Base-by-base conservation (phyloP, 2,888 invertebrate genomes). In the Protodeltote pygarga region DNA sequence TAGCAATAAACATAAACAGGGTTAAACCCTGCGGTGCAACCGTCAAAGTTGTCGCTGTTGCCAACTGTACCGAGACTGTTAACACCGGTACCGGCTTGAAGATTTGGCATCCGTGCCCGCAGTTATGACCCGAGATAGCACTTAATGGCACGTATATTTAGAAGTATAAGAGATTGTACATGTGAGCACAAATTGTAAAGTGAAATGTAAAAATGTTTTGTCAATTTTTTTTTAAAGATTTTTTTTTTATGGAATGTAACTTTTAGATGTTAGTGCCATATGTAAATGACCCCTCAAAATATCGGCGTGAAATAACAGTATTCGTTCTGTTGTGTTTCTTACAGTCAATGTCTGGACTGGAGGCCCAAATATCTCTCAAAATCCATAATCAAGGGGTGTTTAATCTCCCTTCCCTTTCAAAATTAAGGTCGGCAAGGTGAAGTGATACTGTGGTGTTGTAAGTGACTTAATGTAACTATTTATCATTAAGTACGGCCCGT, bases 41-140 rank as follows among this genome's bases (percentile, higher is more conserved):
- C 28, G 42, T 50, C 33, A 28, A 61, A 67, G 47, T 65, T 44
- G 34, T 24, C 9, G 44, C n/a, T 21, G 47, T 29, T 65, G 66
- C 65, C 68, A 66, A 64, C 21, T 31, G 16, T 25, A 3, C 17
- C 5, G 9, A 15, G 27, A 46, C 44, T 42, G 37, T 63, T 58
- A 53, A 49, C 46, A 49, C 33, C 21, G 34, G 45, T 42, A 49
- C 33, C 21, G 34, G 45, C 44, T 19, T 37, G 42, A 49, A 51
- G 59, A 45, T 25, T 65, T 65, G 65, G 65, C 65, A 66, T 11
- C 41, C 1, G 0, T 13, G 32, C 17, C 16, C 32, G 23, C 31
- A 51, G 42, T 63, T 65, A 65, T 54, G 51, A 41, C 31, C 29
- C 29, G 44, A 27, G 44, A 47, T 50, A 39, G 29, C 31, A 31